Percentiles rank a stretch among this genome's conserved stretches.
Conservation (phyloP, 2,113 vertebrate genomes). For the Panthera leo region DNA sequence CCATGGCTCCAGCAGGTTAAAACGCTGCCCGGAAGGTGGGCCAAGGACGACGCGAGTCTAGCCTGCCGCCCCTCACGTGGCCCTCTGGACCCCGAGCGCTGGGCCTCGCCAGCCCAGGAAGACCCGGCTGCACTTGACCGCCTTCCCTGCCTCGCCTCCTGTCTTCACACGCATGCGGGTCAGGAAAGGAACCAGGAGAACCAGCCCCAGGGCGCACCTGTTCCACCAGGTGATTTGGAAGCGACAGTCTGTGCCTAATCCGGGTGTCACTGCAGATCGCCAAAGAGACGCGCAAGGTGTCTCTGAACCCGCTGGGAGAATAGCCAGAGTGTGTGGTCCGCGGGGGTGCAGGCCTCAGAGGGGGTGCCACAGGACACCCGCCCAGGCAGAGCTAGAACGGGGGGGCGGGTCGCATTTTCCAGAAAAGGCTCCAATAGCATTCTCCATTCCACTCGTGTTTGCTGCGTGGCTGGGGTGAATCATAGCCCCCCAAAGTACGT, state of each 20-base stretch:
- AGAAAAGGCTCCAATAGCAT: neutral
- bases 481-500: neutral
- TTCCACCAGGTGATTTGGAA: neutral
- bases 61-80: neutral
- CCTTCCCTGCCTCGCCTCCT: neutral
- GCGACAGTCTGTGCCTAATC: neutral
- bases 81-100: neutral
- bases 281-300: neutral
- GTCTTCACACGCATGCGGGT: neutral
- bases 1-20: neutral
- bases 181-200: neutral
- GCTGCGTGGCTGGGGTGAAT: neutral
- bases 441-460: neutral
- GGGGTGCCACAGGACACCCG: neutral
- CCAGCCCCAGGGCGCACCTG: neutral
- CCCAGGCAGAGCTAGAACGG: neutral
- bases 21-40: neutral
- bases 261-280: neutral
- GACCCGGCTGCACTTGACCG: neutral
- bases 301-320: neutral
- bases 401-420: neutral
- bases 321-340: neutral
- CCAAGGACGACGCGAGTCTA: neutral
- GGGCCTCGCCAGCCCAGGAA: neutral
- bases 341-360: neutral